Base-by-base conservation (phyloP, 2,888 invertebrate genomes). In the Caenorhabditis sp. region DNA sequence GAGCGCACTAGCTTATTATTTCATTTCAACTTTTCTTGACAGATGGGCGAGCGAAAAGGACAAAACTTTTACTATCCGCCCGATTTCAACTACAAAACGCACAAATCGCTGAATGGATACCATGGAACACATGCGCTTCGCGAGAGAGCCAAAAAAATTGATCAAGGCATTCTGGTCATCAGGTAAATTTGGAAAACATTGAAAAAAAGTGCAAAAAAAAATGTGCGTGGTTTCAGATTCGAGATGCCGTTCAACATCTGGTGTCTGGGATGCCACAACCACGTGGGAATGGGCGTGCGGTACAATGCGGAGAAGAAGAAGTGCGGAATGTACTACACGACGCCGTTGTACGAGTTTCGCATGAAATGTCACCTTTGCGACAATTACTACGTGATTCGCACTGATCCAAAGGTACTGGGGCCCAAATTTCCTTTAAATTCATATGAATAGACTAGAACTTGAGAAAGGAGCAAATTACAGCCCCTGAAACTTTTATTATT, bases 161-260 rank as follows among this genome's bases (percentile, higher is more conserved):
- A 95, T 88, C 92, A 95, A 91, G 99, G 98, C 11, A 98, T 99
- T 85, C 93, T 96, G 24, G 94, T 95, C 80, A 95, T 96, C 82
- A 93, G 98, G 91, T 91, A 84, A 55, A 13, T 8, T 71, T 35
- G 20, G 22, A 15, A 27, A 52, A 27, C 17, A 26, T 45, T 24
- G 8, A n/a, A 41, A 41, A 35, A 45, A 27, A 2, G 2, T 20
- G 52, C 45, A 59, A 39, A 32, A 20, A 27, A 24, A 15, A 20
- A 39, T 26, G 9, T 15, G n/a, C 26, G 7, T 15, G 20, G 22
- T 63, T 86, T 13, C 78, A 91, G 92, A 50, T 99, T 99, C 91
- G 99, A 99, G 91, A 96, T 99, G 97, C 99, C 99, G 0, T 99
- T 96, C 89, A 99, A 99, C 90, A 98, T 99, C 85, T 99, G 99